A percentile compares a stretch with the other conserved stretches of the same genome.
phyloP scores from a whole-genome alignment of 1,140 invertebrate species.

The Zophobas atratus region DNA sequence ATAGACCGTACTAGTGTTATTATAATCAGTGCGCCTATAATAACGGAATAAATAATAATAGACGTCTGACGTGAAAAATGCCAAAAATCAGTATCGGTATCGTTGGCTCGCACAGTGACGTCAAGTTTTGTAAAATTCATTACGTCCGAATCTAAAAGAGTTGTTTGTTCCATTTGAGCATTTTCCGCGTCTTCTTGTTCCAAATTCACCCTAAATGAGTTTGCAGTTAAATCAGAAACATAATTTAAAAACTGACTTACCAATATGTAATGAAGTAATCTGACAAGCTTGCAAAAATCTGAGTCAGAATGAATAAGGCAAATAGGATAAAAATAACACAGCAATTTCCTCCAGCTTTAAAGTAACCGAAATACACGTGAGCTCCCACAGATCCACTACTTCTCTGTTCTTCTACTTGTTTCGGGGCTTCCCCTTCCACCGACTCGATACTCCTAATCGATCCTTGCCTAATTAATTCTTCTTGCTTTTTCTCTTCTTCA shows the following conservation, averaged over 20 bases:
- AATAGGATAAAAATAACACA: conserved; percentile 73
- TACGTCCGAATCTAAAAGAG: not conserved
- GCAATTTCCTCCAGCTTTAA: conserved; percentile 77
- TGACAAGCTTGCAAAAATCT: conserved; percentile 78
- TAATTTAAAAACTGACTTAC: conserved; percentile 67
- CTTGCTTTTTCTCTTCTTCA: conserved; percentile 65
- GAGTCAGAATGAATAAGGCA: conserved; percentile 78
- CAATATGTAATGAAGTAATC: conserved; percentile 88
- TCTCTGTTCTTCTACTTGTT: conserved; percentile 68
- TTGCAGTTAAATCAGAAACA: not conserved
- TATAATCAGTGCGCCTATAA: conserved; percentile 59
- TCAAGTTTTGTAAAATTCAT: not conserved
- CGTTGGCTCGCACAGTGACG: not conserved
- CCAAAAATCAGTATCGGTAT: conserved; percentile 58
- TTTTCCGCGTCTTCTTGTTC: conserved; percentile 65
- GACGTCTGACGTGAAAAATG: conserved; percentile 62
- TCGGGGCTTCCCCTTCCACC: conserved; percentile 57
- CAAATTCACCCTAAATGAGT: conserved; percentile 66
- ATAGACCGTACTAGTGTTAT: conserved; percentile 68
- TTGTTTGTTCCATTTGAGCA: conserved; percentile 26
- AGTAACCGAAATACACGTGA: conserved; percentile 79
- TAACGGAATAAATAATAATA: conserved; percentile 62
- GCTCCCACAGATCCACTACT: conserved; percentile 69
- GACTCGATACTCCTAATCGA: conserved; percentile 61
- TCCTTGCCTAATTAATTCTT: conserved; percentile 60